These are phyloP conservation scores for Anguilla pacifica DNA, from an alignment of 2,797 vertebrate genomes.

Conservation along the genomic window DNA sequence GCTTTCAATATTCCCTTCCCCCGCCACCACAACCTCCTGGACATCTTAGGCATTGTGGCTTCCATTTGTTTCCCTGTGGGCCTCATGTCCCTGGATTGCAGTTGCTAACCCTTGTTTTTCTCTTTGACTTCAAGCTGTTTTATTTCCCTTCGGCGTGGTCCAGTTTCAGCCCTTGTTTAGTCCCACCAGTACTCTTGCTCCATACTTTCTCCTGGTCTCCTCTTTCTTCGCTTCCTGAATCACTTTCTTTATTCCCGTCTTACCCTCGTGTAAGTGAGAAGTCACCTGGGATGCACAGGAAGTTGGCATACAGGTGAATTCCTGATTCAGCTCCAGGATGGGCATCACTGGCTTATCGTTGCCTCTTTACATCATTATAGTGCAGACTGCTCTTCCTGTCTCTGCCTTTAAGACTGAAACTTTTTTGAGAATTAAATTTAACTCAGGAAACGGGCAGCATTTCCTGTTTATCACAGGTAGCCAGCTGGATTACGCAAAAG, in stretches of 20 bases:
- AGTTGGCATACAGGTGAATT: background rate
- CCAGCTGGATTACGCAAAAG: background rate
- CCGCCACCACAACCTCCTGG: conserved; percentile 7
- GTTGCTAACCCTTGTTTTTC: background rate
- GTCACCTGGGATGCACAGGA: background rate
- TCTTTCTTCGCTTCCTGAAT: background rate
- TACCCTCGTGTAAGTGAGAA: background rate
- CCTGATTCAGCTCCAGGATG: background rate
- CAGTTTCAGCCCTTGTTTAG: background rate
- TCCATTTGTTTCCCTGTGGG: background rate
- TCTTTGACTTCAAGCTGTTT: background rate
- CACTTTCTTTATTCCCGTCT: conserved; percentile 6
- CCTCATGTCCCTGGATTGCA: background rate
- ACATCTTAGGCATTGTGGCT: background rate
- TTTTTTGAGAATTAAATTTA: background rate
- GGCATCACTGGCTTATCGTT: background rate
- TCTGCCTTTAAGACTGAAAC: background rate
- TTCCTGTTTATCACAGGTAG: background rate
- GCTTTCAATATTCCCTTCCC: background rate
- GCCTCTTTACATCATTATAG: no score
- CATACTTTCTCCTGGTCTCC: background rate
- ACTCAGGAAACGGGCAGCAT: background rate
- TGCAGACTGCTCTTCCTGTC: background rate
- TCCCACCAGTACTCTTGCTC: background rate
- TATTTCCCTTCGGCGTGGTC: background rate